Evolutionary conservation across 2,888 invertebrate genomes (phyloP).

Genomic region (Aleiodes testaceus): DNA sequence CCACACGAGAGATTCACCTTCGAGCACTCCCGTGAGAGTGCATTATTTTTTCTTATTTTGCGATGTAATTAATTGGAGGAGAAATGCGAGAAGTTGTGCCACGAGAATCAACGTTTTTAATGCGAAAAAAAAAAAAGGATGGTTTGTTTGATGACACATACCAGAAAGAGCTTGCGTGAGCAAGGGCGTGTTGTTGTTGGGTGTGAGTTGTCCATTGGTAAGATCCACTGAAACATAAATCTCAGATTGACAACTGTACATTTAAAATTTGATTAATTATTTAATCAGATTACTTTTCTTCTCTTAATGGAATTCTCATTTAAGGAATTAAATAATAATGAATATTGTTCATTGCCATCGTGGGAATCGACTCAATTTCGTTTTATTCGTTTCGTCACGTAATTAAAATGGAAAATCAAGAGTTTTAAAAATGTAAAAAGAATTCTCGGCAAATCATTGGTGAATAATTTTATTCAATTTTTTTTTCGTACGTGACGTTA

Average conservation of each 20-base stretch:
- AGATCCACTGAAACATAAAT: slow-evolving; percentile 91
- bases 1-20: slow-evolving; percentile 35
- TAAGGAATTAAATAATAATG: slow-evolving; percentile 39
- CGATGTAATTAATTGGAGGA: background rate
- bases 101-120: background rate
- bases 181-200: slow-evolving; percentile 96
- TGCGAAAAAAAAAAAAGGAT: slow-evolving; percentile 2
- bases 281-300: slow-evolving; percentile 32
- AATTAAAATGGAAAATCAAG: no score
- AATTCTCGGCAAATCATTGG: no score
- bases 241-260: slow-evolving; percentile 76
- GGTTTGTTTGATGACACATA: slow-evolving; percentile 75
- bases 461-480: no score
- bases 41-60: background rate
- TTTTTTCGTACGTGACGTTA: slow-evolving; percentile 39
- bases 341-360: slow-evolving; percentile 1
- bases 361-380: slow-evolving; percentile 20
- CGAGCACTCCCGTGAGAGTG: slow-evolving; percentile 35
- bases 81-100: background rate
- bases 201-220: slow-evolving; percentile 95
- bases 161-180: slow-evolving; percentile 97
- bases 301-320: background rate
- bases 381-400: slow-evolving; percentile 29
- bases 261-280: slow-evolving; percentile 57
- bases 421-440: no score